phyloP scores from a whole-genome alignment of 2,888 invertebrate genomes.

The Silvanus unidentatus region DNA sequence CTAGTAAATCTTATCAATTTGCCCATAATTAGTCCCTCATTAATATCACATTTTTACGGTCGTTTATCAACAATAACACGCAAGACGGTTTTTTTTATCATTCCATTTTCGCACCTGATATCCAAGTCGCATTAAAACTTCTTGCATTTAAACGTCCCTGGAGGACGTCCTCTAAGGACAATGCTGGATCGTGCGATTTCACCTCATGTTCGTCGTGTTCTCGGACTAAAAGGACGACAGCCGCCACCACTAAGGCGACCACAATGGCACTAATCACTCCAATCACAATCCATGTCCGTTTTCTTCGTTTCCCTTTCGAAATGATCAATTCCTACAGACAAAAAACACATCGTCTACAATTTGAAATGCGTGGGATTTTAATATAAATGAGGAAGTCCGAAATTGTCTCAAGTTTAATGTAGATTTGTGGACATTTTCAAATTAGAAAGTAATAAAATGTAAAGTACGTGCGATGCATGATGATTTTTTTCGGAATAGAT shows the following conservation, averaged over 20 bases:
- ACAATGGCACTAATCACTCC: slow-evolving; percentile 53
- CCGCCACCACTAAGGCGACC: slow-evolving; percentile 56
- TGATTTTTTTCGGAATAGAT: too few species aligned
- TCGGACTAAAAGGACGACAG: slow-evolving; percentile 39
- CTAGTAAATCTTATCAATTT: too few species aligned
- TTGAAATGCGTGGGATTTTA: neutral
- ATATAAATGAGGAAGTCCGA: neutral
- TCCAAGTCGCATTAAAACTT: slow-evolving; percentile 77
- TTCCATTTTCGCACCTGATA: too few species aligned
- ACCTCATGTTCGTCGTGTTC: slow-evolving; percentile 8
- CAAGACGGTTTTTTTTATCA: too few species aligned
- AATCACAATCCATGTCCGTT: slow-evolving; percentile 49
- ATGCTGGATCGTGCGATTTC: slow-evolving; percentile 40
- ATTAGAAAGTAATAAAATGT: too few species aligned
- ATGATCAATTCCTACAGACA: slow-evolving; percentile 56
- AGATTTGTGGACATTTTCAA: too few species aligned
- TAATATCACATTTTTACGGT: too few species aligned
- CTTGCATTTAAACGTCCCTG: slow-evolving; percentile 59
- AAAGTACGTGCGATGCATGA: too few species aligned
- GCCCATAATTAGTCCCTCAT: too few species aligned
- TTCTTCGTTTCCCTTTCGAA: slow-evolving; percentile 52
- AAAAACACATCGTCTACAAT: neutral
- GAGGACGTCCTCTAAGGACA: slow-evolving; percentile 67
- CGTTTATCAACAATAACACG: too few species aligned
- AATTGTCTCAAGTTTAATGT: too few species aligned